Evolutionary conservation across 2,113 vertebrate genomes (phyloP).

Genomic region (Callopanchax toddi): DNA sequence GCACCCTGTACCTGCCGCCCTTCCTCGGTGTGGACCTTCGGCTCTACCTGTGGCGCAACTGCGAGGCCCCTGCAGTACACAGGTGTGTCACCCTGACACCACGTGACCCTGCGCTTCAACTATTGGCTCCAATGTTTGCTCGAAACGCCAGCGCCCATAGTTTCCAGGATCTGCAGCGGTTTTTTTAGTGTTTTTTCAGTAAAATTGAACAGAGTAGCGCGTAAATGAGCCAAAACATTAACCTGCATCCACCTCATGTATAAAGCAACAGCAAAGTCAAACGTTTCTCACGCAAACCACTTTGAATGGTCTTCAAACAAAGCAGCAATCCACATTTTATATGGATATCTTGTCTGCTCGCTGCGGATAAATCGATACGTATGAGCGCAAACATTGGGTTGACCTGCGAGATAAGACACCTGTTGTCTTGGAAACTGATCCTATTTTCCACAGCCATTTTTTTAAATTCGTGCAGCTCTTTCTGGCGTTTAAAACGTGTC

Average conservation of each 20-base stretch:
- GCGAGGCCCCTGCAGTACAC: conserved; percentile 62
- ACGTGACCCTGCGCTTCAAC: conserved; percentile 78
- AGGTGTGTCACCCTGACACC: conserved; percentile 80
- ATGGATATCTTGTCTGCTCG: conserved; percentile 66
- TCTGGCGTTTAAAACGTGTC: conserved; percentile 46
- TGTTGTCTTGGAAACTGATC: conserved; percentile 87
- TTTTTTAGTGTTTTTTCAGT: conserved; percentile 61
- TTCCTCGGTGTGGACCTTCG: conserved; percentile 57
- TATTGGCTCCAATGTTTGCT: conserved; percentile 79
- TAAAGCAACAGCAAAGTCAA: background rate
- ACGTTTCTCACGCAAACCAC: background rate
- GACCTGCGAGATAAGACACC: conserved; percentile 85
- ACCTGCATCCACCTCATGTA: conserved; percentile 58
- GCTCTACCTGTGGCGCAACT: conserved; percentile 70
- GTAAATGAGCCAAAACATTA: conserved; percentile 72
- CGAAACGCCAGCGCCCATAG: conserved; percentile 55
- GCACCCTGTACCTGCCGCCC: conserved; percentile 44
- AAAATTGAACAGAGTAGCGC: conserved; percentile 66
- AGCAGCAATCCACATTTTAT: conserved; percentile 60
- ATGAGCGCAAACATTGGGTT: conserved; percentile 74
- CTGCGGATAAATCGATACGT: conserved; percentile 81
- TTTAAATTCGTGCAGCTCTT: conserved; percentile 10
- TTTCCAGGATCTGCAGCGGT: conserved; percentile 63
- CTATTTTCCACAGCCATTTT: conserved; percentile 15
- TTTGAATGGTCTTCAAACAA: conserved; percentile 25